phyloP scores from a whole-genome alignment of 2,888 invertebrate species.

The Sphecodes monilicornis region DNA sequence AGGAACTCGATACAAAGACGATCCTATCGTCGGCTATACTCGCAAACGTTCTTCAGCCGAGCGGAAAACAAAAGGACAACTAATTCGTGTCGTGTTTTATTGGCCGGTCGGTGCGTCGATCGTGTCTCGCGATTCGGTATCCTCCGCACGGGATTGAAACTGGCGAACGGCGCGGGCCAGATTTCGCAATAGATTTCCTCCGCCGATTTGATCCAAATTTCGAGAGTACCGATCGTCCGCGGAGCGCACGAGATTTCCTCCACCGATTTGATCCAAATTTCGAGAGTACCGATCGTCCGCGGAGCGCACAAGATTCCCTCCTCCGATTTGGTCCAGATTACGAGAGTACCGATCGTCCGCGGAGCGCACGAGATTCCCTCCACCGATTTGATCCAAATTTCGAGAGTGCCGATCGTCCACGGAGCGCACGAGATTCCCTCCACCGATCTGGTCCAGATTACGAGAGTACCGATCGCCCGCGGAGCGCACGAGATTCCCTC shows the following conservation, averaged over 20 bases:
- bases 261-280: constrained; percentile 58
- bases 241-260: constrained; percentile 54
- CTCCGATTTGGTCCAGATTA: constrained; percentile 58
- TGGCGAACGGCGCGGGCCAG: constrained; percentile 14
- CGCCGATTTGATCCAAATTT: constrained; percentile 71
- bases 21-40: constrained; percentile 1
- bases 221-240: not conserved
- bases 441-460: constrained; percentile 59
- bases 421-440: constrained; percentile 54
- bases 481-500: constrained; percentile 53
- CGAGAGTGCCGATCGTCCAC: not conserved
- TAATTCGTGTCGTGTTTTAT: not conserved
- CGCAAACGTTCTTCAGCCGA: not conserved
- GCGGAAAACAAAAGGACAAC: not conserved
- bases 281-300: not conserved
- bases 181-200: constrained; percentile 73
- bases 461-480: not conserved
- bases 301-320: constrained; percentile 54
- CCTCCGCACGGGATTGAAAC: not conserved
- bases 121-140: not conserved
- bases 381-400: constrained; percentile 79
- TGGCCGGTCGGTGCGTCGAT: not conserved
- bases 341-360: not conserved
- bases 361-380: constrained; percentile 55
- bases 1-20: constrained; percentile 12